Base-by-base conservation (phyloP, 2,888 invertebrate genomes). In the Pyrocoelia pectoralis region DNA sequence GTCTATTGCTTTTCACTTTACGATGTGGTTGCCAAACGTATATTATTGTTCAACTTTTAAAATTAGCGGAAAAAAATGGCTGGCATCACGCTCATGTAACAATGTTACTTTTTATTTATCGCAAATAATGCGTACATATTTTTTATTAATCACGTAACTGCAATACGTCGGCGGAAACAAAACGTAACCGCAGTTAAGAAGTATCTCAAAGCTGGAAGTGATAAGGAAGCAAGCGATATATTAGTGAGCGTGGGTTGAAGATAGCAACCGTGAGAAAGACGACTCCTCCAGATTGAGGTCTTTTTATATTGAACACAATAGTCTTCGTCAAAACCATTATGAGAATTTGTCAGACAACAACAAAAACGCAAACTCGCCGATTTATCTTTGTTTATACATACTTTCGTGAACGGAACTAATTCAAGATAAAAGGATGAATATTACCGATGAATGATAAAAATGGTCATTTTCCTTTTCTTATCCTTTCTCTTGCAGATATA, bases 181-280 rank as follows among this genome's bases (percentile, higher is more conserved):
- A 67, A 67, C 68, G 18, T 66, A 67, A 68, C 66, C 68, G 60
- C 68, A 69, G 68, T 68, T 66, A 65, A 68, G 67, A 61, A 68
- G 66, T 68, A 70, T 70, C 67, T 68, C 64, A 57, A 59, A 64
- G 68, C 64, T 70, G 70, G 51, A 59, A 64, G 55, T 64, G 63
- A 64, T 64, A 64, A 63, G 51, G 53, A 8, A 17, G 56, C 59
- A 3, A n/a, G 67, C 59, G 70, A 70, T 70, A 68, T 66, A 70
- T 61, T 61, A n/a, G 6, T 6, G 5, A 55, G 68, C 66, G 68
- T 69, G 68, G 70, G 70, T 63, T 61, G 68, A 52, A 66, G 68
- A 69, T 69, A 69, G 61, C 55, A 65, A 69, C 68, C 70, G 70
- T 70, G 70, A 65, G 70, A 70, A 70, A 65, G 56, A 49, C 50